These are phyloP conservation scores for Megaceryle maxima DNA, from an alignment of 2,113 vertebrate species.

Conservation along the genomic window DNA sequence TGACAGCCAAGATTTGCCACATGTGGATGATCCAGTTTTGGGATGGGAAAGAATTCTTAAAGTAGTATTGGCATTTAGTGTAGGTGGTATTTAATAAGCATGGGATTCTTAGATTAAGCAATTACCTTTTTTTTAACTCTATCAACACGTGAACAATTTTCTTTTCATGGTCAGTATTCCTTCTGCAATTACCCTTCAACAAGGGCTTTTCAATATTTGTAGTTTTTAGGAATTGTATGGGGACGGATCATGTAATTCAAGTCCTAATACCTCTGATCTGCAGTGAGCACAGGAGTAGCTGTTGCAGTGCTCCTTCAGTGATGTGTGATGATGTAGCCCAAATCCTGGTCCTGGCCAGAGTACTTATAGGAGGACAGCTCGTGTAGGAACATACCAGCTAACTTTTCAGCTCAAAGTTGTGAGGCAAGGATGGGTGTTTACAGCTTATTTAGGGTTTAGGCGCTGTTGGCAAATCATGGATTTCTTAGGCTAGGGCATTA, in stretches of 20 bases:
- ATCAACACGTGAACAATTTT: not conserved
- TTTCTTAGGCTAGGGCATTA: not conserved
- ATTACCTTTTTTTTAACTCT: not conserved
- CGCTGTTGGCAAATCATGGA: not conserved
- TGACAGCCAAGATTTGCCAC: not conserved
- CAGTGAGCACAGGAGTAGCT: not conserved
- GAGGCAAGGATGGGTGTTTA: not conserved
- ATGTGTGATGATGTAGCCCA: not conserved
- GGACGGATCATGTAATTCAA: not conserved
- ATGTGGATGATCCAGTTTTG: not conserved
- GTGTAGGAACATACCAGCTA: not conserved
- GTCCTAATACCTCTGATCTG: not conserved
- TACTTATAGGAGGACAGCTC: not conserved
- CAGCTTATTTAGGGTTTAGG: not conserved
- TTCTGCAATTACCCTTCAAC: not conserved
- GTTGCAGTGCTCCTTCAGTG: not conserved
- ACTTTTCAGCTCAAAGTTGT: not conserved
- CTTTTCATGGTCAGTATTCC: rapidly evolving
- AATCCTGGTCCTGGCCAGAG: not conserved
- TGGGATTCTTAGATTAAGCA: not conserved
- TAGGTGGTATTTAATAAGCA: not conserved
- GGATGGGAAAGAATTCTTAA: not conserved
- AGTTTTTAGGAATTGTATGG: not conserved
- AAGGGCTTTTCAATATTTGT: not conserved
- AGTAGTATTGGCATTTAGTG: not conserved